Conservation (phyloP, 2,113 vertebrate genomes). For the Salvelinus fontinalis region DNA sequence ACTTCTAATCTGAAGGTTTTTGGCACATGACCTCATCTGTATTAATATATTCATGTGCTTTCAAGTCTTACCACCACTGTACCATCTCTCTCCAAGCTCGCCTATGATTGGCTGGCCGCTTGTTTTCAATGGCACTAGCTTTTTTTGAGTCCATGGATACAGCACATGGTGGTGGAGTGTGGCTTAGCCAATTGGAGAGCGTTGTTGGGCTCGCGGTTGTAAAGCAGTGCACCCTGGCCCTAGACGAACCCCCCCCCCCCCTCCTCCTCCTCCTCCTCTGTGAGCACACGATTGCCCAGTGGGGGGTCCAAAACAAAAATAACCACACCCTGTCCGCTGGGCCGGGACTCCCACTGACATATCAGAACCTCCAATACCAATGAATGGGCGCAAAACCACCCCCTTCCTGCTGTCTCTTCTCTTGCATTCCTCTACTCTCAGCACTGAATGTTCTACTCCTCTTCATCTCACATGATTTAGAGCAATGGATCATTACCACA, state of each 20-base stretch:
- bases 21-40: conserved; percentile 75
- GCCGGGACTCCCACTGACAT: conserved; percentile 38
- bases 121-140: conserved; percentile 73
- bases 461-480: not conserved
- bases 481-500: too few relatives aligned
- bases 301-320: conserved; percentile 71
- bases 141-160: conserved; percentile 79
- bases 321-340: conserved; percentile 44
- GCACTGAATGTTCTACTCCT: not conserved
- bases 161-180: conserved; percentile 67
- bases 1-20: conserved; percentile 37
- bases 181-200: conserved; percentile 68
- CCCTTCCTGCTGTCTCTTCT: conserved; percentile 4
- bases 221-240: conserved; percentile 65
- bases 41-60: conserved; percentile 76
- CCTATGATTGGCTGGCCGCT: conserved; percentile 64
- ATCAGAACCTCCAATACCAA: conserved; percentile 26
- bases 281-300: conserved; percentile 67
- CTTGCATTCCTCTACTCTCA: not conserved
- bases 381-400: too few relatives aligned
- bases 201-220: conserved; percentile 59
- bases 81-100: conserved; percentile 43
- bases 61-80: conserved; percentile 67
- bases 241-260: conserved; percentile 53
- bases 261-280: conserved; percentile 9